Conservation (phyloP, 2,113 vertebrate species). For the Rousettus leschenaultii region DNA sequence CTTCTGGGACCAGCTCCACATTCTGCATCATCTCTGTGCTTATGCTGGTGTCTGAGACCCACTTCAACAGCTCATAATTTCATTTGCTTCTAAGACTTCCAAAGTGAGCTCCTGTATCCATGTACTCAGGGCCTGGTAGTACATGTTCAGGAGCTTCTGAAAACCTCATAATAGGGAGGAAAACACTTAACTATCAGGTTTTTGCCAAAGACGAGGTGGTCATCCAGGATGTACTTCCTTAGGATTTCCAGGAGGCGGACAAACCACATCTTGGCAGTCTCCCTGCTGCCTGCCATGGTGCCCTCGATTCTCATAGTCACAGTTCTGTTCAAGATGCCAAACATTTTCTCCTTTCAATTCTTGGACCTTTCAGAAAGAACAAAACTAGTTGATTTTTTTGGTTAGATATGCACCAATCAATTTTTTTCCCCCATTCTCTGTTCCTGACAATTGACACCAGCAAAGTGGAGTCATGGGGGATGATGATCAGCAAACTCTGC, state of each 20-base stretch:
- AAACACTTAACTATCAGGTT: slow-evolving; percentile 93
- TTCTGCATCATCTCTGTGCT: slow-evolving; percentile 94
- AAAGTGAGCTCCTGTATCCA: slow-evolving; percentile 90
- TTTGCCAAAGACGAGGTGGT: slow-evolving; percentile 90
- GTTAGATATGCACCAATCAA: slow-evolving; percentile 91
- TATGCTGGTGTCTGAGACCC: slow-evolving; percentile 93
- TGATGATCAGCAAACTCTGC: slow-evolving; percentile 89
- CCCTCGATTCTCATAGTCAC: slow-evolving; percentile 91
- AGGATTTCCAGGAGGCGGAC: slow-evolving; percentile 93
- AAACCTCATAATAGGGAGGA: slow-evolving; percentile 92
- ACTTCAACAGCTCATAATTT: slow-evolving; percentile 92
- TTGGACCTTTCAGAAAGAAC: slow-evolving; percentile 93
- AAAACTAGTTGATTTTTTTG: slow-evolving; percentile 93
- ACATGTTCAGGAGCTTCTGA: slow-evolving; percentile 88
- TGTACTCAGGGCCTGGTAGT: slow-evolving; percentile 88
- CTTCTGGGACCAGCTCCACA: slow-evolving; percentile 88
- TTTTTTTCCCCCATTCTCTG: slow-evolving; percentile 94
- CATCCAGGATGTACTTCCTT: slow-evolving; percentile 91
- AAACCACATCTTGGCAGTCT: slow-evolving; percentile 96
- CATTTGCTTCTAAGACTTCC: slow-evolving; percentile 94
- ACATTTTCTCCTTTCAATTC: slow-evolving; percentile 93
- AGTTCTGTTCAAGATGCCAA: slow-evolving; percentile 89
- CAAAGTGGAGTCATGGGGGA: slow-evolving; percentile 91
- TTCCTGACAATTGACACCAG: slow-evolving; percentile 92
- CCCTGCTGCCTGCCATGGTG: slow-evolving; percentile 89